A percentile compares a stretch with the other conserved stretches of the same genome.
phyloP scores from a whole-genome alignment of 2,888 invertebrate species.

The Atrina japonica region DNA sequence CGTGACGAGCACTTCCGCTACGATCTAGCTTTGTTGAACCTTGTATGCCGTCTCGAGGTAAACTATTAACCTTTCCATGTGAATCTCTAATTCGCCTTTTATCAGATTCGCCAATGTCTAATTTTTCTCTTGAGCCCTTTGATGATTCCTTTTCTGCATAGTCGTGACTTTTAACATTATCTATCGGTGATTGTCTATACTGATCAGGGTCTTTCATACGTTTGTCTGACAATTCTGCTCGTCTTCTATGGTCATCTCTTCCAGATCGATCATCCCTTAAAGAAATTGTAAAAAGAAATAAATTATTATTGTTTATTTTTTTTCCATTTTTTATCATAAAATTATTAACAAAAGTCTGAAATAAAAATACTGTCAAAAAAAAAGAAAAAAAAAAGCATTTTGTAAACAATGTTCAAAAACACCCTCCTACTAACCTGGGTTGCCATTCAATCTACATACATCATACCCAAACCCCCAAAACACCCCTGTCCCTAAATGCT shows the following conservation, averaged over 20 bases:
- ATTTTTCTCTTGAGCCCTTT: conserved; percentile 33
- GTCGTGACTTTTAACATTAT: conserved; percentile 51
- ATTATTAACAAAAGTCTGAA: too few relatives aligned
- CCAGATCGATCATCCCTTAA: too few relatives aligned
- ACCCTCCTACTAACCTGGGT: too few relatives aligned
- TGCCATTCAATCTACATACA: too few relatives aligned
- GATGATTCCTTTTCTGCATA: conserved; percentile 56
- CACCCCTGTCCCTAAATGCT: too few relatives aligned
- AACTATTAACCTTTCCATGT: conserved; percentile 30
- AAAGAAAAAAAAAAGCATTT: too few relatives aligned
- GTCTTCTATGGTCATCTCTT: conserved; percentile 27
- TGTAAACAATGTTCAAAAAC: too few relatives aligned
- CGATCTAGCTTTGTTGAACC: conserved; percentile 27
- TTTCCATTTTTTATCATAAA: too few relatives aligned
- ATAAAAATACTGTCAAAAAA: too few relatives aligned
- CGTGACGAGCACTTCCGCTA: conserved; percentile 35
- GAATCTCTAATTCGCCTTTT: conserved; percentile 30
- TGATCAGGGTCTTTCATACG: conserved; percentile 52
- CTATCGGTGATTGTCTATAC: conserved; percentile 60
- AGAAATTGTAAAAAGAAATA: too few relatives aligned
- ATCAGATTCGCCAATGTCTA: conserved; percentile 26
- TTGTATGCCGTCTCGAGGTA: conserved; percentile 21
- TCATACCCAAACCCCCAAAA: too few relatives aligned
- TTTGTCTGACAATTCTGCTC: conserved; percentile 43
- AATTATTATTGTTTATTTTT: too few relatives aligned